Base-by-base conservation (phyloP, 2,797 vertebrate genomes). In the Notamacropus eugenii region DNA sequence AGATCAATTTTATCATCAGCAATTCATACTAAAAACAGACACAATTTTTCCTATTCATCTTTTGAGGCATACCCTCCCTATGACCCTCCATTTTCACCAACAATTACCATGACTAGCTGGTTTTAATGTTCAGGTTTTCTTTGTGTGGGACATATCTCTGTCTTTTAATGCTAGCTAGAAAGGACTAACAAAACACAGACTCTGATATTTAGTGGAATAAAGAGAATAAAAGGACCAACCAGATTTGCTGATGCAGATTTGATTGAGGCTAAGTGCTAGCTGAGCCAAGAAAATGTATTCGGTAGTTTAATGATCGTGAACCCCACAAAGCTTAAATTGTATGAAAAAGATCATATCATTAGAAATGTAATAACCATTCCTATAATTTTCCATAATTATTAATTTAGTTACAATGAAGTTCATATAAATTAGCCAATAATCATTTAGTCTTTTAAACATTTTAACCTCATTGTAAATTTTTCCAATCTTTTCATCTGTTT, bases 401-500 rank as follows among this genome's bases (percentile, higher is more conserved):
- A 10, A 50, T 54, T 97, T 95, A 95, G 50, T 95, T 93, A 96
- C 24, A 94, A 55, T 96, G 57, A 5, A 58, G 95, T 96, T 95
- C 40, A 59, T 6, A n/a, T 90, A 95, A 93, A 94, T 14, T 94
- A 95, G n/a, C n/a, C 97, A 92, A 95, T 91, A 95, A 62, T 87
- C 91, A n/a, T 31, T 92, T 95, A 96, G 55, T 93, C 54, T 96
- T 96, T 92, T 91, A 96, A 95, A 97, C 67, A 91, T 95, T 96
- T 95, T 90, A 98, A 56, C 22, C 95, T 98, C 92, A 94, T 0
- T 92, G 1, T 19, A 54, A 96, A 40, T 8, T 96, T 97, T 97
- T 97, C 93, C 90, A 95, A 92, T 94, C 28, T 96, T 95, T 97
- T 98, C 98, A 98, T 98, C 98, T 98, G 97, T 97, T 98, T 98